Evolutionary conservation across 2,113 vertebrate species (phyloP), one percentile per base, ranked within the genome.

Genomic region (Aramus guarauna): DNA sequence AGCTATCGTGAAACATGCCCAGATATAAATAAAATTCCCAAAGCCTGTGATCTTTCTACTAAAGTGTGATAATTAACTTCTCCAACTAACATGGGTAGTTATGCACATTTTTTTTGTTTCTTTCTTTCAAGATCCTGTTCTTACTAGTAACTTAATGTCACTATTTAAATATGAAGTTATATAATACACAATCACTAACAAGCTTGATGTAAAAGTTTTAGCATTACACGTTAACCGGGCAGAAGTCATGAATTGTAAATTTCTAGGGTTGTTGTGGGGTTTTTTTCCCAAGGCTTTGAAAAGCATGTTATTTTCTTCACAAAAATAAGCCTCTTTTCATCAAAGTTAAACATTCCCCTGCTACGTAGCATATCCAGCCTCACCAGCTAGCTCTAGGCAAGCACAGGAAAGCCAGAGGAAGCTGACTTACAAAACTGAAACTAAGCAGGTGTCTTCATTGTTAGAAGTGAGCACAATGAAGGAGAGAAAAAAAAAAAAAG

Each of bases 401-500:
- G 64, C 27, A 39, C 32, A 92, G n/a, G 37, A 88, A 93, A 91
- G 77, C 20, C 39, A 77, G 29, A 66, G 48, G 37, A 97, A 85
- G 37, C 58, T 36, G 39, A 64, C n/a, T 94, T 94, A 92, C 20
- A 88, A 95, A 96, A 97, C 85, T 92, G 96, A 97, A 88, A 95
- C 84, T 96, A 96, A 96, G 93, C 96, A 98, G 94, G 97, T 97
- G 93, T 88, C 96, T 96, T 96, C 77, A 91, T 43, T 95, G 93
- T 84, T 92, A 92, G 77, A 95, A 93, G 12, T 36, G 39, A 97
- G 43, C 41, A 92, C 88, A 93, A 90, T 32, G 24, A 11, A 26
- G 21, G 36, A 12, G 30, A 5, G 12, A 24, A 39, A 45, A 32
- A 7, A 11, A 7, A 11, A 63, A 91, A 73, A 75, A 77, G 68